Percentiles rank a stretch among this genome's conserved stretches.
Evolutionary conservation across 2,888 invertebrate genomes (phyloP).

Genomic region (Cephus spinipes): DNA sequence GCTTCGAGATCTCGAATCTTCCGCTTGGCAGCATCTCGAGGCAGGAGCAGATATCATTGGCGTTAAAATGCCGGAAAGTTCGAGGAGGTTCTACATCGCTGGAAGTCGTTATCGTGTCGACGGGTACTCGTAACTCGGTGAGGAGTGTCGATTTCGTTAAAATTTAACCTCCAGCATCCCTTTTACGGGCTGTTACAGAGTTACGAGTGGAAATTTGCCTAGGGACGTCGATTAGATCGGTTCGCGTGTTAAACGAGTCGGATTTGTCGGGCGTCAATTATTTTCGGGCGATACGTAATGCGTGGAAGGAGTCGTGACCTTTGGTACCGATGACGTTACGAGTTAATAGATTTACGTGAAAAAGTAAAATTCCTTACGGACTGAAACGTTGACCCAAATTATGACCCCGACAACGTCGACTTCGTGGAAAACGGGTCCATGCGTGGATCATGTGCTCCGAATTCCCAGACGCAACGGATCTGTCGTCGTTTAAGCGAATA

Average conservation of each 20-base stretch:
- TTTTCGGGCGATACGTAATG: neutral
- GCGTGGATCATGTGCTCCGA: neutral
- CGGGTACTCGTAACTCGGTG: neutral
- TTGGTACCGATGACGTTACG: neutral
- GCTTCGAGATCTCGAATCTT: neutral
- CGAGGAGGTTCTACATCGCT: neutral
- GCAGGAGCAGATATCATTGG: neutral
- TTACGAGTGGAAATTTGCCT: neutral
- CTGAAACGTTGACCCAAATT: neutral
- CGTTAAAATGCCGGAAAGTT: neutral
- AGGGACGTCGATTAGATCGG: neutral
- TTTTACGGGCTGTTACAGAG: neutral
- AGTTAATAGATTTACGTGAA: neutral
- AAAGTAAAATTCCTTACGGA: neutral
- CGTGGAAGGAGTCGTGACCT: neutral
- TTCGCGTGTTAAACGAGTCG: neutral
- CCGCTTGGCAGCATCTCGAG: neutral
- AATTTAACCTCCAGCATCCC: neutral
- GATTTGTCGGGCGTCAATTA: neutral
- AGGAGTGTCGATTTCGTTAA: neutral
- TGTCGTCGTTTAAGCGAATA: slow-evolving; percentile 10
- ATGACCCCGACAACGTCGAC: neutral
- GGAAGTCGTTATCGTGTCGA: neutral
- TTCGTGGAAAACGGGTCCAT: neutral
- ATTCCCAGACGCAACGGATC: neutral